Conservation (phyloP, 2,888 invertebrate genomes). For the Pristionchus entomophagus region DNA sequence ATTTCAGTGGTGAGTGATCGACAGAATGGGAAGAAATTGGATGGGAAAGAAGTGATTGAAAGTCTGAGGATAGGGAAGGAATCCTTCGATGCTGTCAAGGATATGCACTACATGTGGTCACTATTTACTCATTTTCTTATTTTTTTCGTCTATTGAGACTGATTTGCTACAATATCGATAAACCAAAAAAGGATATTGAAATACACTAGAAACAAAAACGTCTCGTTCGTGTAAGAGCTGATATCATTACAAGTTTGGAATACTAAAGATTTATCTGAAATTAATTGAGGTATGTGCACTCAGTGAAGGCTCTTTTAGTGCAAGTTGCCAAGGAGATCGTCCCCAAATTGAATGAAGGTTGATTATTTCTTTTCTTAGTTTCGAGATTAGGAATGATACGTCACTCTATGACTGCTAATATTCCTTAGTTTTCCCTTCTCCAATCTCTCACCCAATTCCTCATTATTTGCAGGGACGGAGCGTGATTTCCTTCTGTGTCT, state of each 20-base stretch:
- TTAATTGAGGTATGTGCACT: slow-evolving; percentile 44
- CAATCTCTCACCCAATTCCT: neutral
- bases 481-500: slow-evolving; percentile 47
- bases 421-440: neutral
- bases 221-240: neutral
- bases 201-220: too few relatives aligned
- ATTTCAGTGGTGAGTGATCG: slow-evolving; percentile 17
- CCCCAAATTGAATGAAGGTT: slow-evolving; percentile 39
- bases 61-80: slow-evolving; percentile 37
- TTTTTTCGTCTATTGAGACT: neutral
- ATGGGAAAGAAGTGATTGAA: slow-evolving; percentile 16
- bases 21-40: neutral
- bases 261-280: neutral
- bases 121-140: neutral
- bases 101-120: slow-evolving; percentile 47
- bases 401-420: neutral
- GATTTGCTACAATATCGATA: neutral
- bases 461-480: neutral
- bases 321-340: slow-evolving; percentile 39
- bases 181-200: too few relatives aligned
- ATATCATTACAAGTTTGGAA: neutral
- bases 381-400: too few relatives aligned
- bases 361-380: too few relatives aligned
- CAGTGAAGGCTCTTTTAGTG: slow-evolving; percentile 44
- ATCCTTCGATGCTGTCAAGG: slow-evolving; percentile 32